phyloP scores from a whole-genome alignment of 2,888 invertebrate species.

The Chironomus riparius region DNA sequence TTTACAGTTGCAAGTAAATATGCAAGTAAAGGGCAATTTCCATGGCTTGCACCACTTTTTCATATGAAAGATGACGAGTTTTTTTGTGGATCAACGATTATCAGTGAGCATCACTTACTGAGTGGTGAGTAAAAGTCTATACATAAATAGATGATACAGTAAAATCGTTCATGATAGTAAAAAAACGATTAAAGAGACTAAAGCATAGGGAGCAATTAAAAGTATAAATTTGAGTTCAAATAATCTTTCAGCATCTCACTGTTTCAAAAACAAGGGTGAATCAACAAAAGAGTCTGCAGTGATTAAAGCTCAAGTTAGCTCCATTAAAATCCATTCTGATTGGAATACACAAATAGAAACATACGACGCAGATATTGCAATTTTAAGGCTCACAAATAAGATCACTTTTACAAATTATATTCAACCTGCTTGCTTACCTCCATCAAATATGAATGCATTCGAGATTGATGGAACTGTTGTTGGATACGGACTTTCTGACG shows the following conservation, averaged over 20 bases:
- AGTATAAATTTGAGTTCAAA: too few relatives aligned
- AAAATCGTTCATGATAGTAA: too few relatives aligned
- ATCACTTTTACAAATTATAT: neutral
- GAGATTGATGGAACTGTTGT: neutral
- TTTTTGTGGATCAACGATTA: neutral
- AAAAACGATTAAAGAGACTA: too few relatives aligned
- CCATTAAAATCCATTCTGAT: neutral
- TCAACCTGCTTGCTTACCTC: neutral
- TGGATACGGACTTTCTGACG: neutral
- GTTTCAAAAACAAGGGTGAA: neutral
- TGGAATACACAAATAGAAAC: neutral
- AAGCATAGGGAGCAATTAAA: too few relatives aligned
- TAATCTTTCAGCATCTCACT: neutral
- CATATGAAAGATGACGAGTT: neutral
- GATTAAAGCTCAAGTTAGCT: neutral
- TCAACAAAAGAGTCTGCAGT: neutral
- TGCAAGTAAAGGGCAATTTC: neutral
- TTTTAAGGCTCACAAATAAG: neutral
- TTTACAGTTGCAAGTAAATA: neutral
- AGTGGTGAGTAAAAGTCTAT: neutral
- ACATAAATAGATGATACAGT: too few relatives aligned
- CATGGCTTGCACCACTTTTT: neutral
- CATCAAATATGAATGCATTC: neutral
- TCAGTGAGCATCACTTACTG: neutral
- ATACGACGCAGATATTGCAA: neutral